Percentiles rank a stretch among this genome's conserved stretches.
These are phyloP conservation scores for Lepeophtheirus salmonis DNA, from an alignment of 1,140 invertebrate species.

Conservation along the genomic window DNA sequence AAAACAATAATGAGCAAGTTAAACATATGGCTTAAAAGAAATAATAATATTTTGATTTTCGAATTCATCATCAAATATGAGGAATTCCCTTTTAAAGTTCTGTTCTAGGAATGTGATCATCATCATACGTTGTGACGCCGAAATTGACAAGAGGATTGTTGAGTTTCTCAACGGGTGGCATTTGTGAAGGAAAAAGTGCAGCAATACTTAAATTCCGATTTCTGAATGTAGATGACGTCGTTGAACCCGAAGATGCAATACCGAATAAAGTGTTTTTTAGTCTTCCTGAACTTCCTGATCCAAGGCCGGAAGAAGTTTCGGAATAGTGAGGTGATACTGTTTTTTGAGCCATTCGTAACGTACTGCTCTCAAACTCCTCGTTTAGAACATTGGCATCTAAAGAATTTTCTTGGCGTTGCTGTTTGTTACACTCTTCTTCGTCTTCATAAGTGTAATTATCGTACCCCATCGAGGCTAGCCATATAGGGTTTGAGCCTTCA, in stretches of 20 bases:
- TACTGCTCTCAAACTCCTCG: neutral
- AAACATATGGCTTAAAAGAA: no score
- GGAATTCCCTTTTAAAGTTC: no score
- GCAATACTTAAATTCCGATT: constrained; percentile 5
- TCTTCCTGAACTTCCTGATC: constrained; percentile 17
- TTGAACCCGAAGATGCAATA: neutral
- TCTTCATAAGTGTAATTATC: constrained; percentile 87
- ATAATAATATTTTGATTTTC: no score
- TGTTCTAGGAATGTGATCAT: constrained; percentile 8
- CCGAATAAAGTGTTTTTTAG: neutral
- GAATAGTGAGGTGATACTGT: neutral
- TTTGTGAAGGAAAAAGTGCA: constrained; percentile 6
- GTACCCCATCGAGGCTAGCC: constrained; percentile 60
- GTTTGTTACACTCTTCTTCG: constrained; percentile 36
- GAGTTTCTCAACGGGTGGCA: constrained; percentile 12
- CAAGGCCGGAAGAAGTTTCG: constrained; percentile 31
- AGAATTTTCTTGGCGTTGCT: neutral
- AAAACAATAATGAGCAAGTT: no score
- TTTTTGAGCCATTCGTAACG: constrained; percentile 1
- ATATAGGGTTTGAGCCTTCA: constrained; percentile 83
- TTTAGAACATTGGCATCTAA: constrained; percentile 17
- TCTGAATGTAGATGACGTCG: neutral
- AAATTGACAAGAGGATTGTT: neutral
- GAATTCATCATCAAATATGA: no score
- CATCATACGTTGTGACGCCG: constrained; percentile 13